Base-by-base conservation (phyloP, 2,888 invertebrate species). In the Callosobruchus maculatus region DNA sequence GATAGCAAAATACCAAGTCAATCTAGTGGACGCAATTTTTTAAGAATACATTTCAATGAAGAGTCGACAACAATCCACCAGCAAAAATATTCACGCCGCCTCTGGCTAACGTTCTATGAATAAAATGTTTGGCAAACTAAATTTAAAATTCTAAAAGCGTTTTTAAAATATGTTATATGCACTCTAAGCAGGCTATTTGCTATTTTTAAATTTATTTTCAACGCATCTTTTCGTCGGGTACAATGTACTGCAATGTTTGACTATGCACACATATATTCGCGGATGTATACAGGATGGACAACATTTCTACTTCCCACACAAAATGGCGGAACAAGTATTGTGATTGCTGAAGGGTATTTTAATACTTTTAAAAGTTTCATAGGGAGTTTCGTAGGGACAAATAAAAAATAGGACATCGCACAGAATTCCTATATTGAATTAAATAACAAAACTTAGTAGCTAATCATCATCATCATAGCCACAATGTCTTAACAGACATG, bases 141-240 rank as follows among this genome's bases (percentile, higher is more conserved):
- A 83, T 83, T 83, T 84, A 84, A 84, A 83, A 84, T 83, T 83
- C 84, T 80, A 82, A 83, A 83, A 81, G 79, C 82, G 83, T 83
- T 83, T 84, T 79, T 81, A 83, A 83, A 83, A 82, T 83, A 82
- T 83, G 81, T 82, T 82, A 82, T 81, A 80, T 83, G 83, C 82
- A 83, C 80, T 83, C 68, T 21, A 22, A 68, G 68, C 68, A 21
- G 68, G 21, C 22, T 68, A 21, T 68, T 68, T 21, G 68, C 68
- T 68, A 68, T 68, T 68, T 68, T 68, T 68, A 68, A 68, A 68
- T 22, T 68, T 68, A 68, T 68, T 68, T 68, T 68, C 22, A 21
- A 68, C 22, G 21, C 22, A 22, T 21, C 13, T 68, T 68, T 49
- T 21, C 13, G 22, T 68, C 68, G 68, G 68, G 68, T 68, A 68